Base-by-base conservation (phyloP, 2,888 invertebrate genomes). In the Tyria jacobaeae region DNA sequence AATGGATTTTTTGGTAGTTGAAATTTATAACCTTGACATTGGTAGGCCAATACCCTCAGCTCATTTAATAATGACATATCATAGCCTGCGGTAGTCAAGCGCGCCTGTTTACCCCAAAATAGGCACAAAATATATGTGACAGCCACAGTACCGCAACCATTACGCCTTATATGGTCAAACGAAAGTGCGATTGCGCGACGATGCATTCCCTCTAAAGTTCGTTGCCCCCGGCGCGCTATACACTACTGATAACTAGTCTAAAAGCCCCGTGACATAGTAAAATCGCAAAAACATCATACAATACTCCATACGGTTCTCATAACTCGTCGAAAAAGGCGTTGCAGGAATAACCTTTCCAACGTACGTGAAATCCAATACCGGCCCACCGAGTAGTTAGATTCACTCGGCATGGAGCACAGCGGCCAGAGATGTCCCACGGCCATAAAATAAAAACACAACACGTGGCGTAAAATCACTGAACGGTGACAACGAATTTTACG, bases 381-480 rank as follows among this genome's bases (percentile, higher is more conserved):
- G 84, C 74, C 78, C 70, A 73, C 68, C 68, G 62, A 76, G 64
- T 68, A 37, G 55, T 51, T 66, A 77, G 73, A 73, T 75, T 70
- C 81, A 78, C 79, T 75, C 64, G 66, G 66, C 71, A 71, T 73
- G 67, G 71, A 69, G 67, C 59, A 57, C 66, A 70, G n/a, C n/a
- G 63, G 68, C 66, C 66, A 58, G 72, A 78, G 73, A 68, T 70
- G 68, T 70, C 65, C 21, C 51, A 60, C 62, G 66, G 66, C 61
- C 71, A 71, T 78, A 75, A 73, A 73, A 73, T 73, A 68, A 65
- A 85, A 89, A 85, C 87, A 92, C 88, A 86, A 90, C 93, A 93
- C 93, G 93, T 94, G 93, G 93, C 92, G 89, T 87, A 88, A 88
- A 91, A 90, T 91, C 92, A 92, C 90, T 92, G 92, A 89, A 91